Evolutionary conservation across 1,140 invertebrate genomes (phyloP).

Genomic region (Chironomus tepperi): DNA sequence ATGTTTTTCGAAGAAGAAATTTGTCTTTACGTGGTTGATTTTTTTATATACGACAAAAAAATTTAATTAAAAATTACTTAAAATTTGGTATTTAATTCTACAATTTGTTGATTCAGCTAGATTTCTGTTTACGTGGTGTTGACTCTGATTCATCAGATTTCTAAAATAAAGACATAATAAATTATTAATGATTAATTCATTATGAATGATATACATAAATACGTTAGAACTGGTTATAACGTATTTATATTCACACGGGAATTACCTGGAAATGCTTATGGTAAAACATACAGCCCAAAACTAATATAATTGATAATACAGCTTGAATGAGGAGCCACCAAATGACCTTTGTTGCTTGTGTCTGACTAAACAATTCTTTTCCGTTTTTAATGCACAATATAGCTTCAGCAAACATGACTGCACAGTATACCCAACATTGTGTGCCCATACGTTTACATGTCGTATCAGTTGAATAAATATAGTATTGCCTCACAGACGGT

Average conservation of each 20-base stretch:
- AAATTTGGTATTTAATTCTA: too few relatives aligned
- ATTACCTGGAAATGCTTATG: constrained; percentile 59
- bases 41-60: too few relatives aligned
- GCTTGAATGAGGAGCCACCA: constrained; percentile 88
- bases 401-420: constrained; percentile 93
- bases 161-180: background rate
- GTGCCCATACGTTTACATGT: constrained; percentile 93
- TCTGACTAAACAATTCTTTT: constrained; percentile 81
- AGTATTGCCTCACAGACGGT: constrained; percentile 95
- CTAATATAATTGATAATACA: constrained; percentile 71
- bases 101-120: background rate
- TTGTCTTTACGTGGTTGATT: too few relatives aligned
- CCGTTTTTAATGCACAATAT: constrained; percentile 95
- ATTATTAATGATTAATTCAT: too few relatives aligned
- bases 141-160: background rate
- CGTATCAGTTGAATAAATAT: constrained; percentile 93
- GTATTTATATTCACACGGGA: too few relatives aligned
- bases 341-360: constrained; percentile 84
- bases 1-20: too few relatives aligned
- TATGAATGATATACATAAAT: too few relatives aligned
- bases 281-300: constrained; percentile 78
- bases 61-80: too few relatives aligned
- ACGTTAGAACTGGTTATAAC: too few relatives aligned
- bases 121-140: background rate
- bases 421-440: constrained; percentile 97